These are phyloP conservation scores for Pholis gunnellus DNA, from an alignment of 2,113 vertebrate species.

Conservation along the genomic window DNA sequence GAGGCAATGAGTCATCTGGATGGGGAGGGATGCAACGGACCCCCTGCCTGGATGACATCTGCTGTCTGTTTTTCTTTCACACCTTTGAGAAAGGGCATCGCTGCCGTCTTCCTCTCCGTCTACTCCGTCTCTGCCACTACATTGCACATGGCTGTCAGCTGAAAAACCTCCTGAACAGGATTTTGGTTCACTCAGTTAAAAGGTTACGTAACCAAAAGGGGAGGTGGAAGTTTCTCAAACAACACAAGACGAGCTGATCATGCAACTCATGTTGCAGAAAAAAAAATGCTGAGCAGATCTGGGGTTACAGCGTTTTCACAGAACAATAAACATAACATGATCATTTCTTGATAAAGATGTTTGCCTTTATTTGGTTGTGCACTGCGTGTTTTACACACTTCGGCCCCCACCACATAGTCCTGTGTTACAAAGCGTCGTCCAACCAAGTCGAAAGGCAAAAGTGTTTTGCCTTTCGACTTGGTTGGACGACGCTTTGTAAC, in stretches of 20 bases:
- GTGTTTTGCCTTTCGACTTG: no score
- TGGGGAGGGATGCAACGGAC: slow-evolving; percentile 57
- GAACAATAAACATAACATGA: no score
- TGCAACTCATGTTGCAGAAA: no score
- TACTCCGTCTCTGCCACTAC: background rate
- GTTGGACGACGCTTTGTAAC: no score
- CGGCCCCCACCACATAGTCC: no score
- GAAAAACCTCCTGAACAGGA: background rate
- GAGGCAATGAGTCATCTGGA: slow-evolving; percentile 48
- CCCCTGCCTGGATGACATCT: slow-evolving; percentile 74
- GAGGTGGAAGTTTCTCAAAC: slow-evolving; percentile 14
- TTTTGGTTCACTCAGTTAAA: background rate
- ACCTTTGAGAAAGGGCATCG: slow-evolving; percentile 40
- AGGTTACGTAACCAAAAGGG: background rate
- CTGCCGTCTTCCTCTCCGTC: slow-evolving; percentile 13
- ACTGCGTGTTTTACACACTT: no score
- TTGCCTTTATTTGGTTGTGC: no score
- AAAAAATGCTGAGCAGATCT: no score
- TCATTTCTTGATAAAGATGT: no score
- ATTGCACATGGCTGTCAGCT: background rate
- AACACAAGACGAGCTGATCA: slow-evolving; percentile 8
- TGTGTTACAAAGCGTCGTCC: background rate
- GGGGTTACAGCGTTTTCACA: no score
- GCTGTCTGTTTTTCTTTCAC: slow-evolving; percentile 77
- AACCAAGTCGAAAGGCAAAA: background rate